phyloP scores from a whole-genome alignment of 2,888 invertebrate species.

The Caenorhabditis panamensis region DNA sequence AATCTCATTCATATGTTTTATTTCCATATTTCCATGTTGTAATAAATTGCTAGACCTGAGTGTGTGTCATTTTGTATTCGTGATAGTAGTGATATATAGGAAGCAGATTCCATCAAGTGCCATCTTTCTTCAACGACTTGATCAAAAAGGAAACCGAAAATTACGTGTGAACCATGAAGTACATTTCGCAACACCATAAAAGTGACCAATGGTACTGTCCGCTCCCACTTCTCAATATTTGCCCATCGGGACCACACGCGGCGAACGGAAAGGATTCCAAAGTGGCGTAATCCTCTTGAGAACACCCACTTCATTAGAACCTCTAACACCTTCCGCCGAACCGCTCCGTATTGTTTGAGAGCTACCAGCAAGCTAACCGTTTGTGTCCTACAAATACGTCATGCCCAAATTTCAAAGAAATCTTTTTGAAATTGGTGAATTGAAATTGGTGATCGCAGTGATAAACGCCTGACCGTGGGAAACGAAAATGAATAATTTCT shows the following conservation, averaged over 20 bases:
- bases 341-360: constrained; percentile 24
- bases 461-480: neutral
- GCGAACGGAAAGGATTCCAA: constrained; percentile 48
- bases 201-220: neutral
- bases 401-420: neutral
- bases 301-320: constrained; percentile 66
- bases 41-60: neutral
- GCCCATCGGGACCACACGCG: constrained; percentile 29
- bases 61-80: too few relatives aligned
- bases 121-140: neutral
- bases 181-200: constrained; percentile 12
- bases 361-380: neutral
- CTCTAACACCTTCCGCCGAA: constrained; percentile 53
- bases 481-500: neutral
- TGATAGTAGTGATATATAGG: too few relatives aligned
- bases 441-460: too few relatives aligned
- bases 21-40: neutral
- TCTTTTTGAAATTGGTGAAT: neutral
- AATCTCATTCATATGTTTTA: too few relatives aligned
- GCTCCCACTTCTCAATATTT: constrained; percentile 33
- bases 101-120: neutral
- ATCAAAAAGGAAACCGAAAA: constrained; percentile 6
- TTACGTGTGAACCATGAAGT: constrained; percentile 11
- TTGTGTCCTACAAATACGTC: neutral
- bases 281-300: constrained; percentile 65